Base-by-base conservation (phyloP, 1,140 invertebrate genomes). In the Epicauta chinensis region DNA sequence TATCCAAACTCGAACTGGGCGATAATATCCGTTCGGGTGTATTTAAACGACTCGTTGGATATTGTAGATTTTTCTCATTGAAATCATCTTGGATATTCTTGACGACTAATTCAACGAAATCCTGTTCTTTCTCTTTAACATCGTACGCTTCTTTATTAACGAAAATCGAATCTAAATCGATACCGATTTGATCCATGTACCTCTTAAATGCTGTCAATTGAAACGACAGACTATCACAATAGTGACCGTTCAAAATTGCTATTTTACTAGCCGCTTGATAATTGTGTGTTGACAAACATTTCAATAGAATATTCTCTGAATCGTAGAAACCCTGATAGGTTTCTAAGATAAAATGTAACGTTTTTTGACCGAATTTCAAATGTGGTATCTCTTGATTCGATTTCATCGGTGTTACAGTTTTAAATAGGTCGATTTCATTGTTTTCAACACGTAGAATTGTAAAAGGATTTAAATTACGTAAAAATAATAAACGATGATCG, bases 191-290 rank as follows among this genome's bases (percentile, higher is more conserved):
- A 29, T 64, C 59, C 41, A 67, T 62, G 23, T 64, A 58, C 7
- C 53, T 55, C 41, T 69, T 70, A 42, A 73, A 64, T 13, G 70
- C 70, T 38, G 62, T 59, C 37, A 75, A 52, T 51, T 70, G 70
- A 46, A 73, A 74, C n/a, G 64, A 62, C 31, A 75, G 62, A 45
- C 72, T 72, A 42, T 73, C 65, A 39, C 70, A 65, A 51, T 63
- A 73, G 53, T 73, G 64, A 2, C 67, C 66, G 16, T 73, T 63
- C 34, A 74, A 57, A 38, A 70, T 62, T 10, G 71, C 63, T 3
- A 73, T 62, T 59, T 72, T 73, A 41, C 71, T 68, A 2, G 72
- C 72, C 1, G 70, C 70, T 51, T 73, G 72, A 34, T 65, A 68
- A 58, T 74, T 73, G 40, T 67, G 61, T 11, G 64, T 44, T 37